Evolutionary conservation across 2,113 vertebrate genomes (phyloP), one percentile per base, ranked within the genome.

Genomic region (Pygoscelis adeliae): DNA sequence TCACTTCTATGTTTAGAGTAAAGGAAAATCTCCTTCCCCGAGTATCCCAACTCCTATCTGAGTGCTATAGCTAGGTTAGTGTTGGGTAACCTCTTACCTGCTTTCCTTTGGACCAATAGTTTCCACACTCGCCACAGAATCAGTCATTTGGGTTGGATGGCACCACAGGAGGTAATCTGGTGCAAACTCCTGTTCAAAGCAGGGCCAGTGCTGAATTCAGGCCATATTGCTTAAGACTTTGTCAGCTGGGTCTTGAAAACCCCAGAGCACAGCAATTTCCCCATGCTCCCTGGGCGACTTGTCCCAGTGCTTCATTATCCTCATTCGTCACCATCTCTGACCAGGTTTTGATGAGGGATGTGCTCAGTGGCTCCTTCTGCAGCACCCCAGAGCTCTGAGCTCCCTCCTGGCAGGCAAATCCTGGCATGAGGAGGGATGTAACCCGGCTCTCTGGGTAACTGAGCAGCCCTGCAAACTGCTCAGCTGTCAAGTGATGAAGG

Each of bases 201-300:
- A 22, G 17, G 23, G 19, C 59, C 16, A 11, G 59, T 36, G 49
- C 49, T 90, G 49, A 79, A 61, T 72, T 93, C 26, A 40, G 21
- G 65, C 21, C 11, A 6, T 22, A 5, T 29, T 59, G 38, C 56
- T 92, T 69, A 49, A 77, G 46, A 26, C 20, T 73, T 40, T 77
- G n/a, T 86, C 49, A 56, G 25, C 18, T 50, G 10, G 16, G 10
- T 90, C 65, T 74, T 66, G 32, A 66, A 92, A 90, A 42, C 25
- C 6, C 10, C 25, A 40, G 46, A 86, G 55, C n/a, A 19, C 27
- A 67, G 32, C 0, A 0, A 27, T 94, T 93, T 93, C 73, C 46
- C 50, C 10, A 25, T 0, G 1, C 6, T 47, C 10, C 0, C 0
- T 2, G 2, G 3, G 17, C 2, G 5, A 49, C 36, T 90, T 40